These are phyloP conservation scores for Catharus ustulatus DNA, from an alignment of 2,797 vertebrate genomes.

Conservation along the genomic window DNA sequence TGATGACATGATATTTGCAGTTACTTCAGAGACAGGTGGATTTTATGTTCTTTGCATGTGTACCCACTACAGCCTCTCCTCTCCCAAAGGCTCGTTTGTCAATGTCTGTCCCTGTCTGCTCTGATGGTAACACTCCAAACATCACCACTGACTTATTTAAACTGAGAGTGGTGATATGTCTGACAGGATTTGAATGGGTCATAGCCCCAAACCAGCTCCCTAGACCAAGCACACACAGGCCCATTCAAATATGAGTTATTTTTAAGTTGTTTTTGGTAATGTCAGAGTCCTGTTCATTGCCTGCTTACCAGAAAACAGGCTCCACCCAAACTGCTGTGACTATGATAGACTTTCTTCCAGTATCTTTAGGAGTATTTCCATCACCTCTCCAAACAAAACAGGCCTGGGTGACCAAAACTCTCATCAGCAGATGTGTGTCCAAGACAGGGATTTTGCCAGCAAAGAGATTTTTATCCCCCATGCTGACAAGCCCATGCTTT, in stretches of 20 bases:
- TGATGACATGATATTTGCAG: background rate
- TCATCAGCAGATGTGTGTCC: background rate
- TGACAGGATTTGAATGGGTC: background rate
- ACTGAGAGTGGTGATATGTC: background rate
- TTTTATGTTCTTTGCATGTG: background rate
- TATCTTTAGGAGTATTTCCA: background rate
- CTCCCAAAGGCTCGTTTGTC: rapidly evolving
- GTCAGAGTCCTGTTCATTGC: background rate
- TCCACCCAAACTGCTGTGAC: background rate
- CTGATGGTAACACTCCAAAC: background rate
- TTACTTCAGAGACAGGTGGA: background rate
- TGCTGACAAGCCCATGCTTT: background rate
- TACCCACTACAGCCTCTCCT: background rate
- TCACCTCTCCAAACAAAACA: background rate
- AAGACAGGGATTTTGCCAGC: background rate
- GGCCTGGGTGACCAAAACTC: background rate
- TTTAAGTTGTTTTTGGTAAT: background rate
- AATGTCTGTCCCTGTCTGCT: background rate
- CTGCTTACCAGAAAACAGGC: background rate
- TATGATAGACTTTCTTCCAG: background rate
- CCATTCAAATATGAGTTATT: background rate
- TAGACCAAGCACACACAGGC: background rate
- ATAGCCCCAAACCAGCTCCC: background rate
- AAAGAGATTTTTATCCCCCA: background rate
- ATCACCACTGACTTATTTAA: background rate